phyloP scores from a whole-genome alignment of 2,797 vertebrate species.

The Myoxocephalus aenaeus region DNA sequence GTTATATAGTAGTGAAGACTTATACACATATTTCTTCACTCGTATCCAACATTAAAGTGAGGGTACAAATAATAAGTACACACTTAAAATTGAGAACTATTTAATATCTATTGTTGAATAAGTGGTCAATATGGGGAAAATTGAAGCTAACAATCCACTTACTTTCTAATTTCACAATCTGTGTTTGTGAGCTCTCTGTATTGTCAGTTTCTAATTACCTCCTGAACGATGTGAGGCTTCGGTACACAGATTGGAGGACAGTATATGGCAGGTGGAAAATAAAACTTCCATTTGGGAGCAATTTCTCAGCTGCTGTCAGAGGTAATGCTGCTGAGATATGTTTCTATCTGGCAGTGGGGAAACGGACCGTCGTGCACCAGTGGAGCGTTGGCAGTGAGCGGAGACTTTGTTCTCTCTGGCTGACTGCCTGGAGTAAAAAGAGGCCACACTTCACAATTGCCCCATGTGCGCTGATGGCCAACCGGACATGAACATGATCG shows the following conservation, averaged over 20 bases:
- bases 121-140: neutral
- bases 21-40: neutral
- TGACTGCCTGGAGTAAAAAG: constrained; percentile 69
- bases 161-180: neutral
- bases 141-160: neutral
- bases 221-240: constrained; percentile 14
- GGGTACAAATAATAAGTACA: neutral
- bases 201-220: constrained; percentile 39
- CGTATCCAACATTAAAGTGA: neutral
- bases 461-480: constrained; percentile 49
- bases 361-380: constrained; percentile 63
- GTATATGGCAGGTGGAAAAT: constrained; percentile 42
- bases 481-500: constrained; percentile 45
- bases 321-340: constrained; percentile 63
- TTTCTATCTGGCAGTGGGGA: constrained; percentile 64
- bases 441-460: constrained; percentile 67
- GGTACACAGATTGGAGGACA: neutral
- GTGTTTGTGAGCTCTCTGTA: neutral
- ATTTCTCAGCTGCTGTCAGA: constrained; percentile 56
- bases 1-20: neutral
- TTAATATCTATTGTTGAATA: neutral
- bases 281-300: constrained; percentile 37
- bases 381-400: constrained; percentile 61
- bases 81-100: neutral
- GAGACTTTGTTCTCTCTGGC: constrained; percentile 67